Base-by-base conservation (phyloP, 37 sponge, comb jelly and placozoan genomes). In the Beroe ovata region DNA sequence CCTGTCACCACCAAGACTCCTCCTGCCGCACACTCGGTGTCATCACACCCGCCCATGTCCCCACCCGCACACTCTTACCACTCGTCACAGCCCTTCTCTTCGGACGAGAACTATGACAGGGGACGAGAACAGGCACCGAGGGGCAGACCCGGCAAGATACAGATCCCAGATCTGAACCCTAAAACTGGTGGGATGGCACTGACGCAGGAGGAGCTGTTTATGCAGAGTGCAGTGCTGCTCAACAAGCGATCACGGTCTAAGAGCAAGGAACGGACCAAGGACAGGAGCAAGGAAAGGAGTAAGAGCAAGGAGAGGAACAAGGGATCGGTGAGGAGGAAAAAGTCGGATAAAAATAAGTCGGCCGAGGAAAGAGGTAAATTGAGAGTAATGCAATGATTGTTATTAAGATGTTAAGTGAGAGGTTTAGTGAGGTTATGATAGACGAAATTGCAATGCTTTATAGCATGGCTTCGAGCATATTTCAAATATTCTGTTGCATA, bases 261-360 rank as follows among this genome's bases (percentile, higher is more conserved):
- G 84, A 77, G 84, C 21, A 77, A 42, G 47, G 84, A 77, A 42
- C 21, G 84, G 38, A 14, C 84, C 16, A 77, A 77, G 84, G 63
- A 62, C 22, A 4, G 63, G 21, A 42, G 54, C 21, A 77, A 40
- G 38, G 84, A 77, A 42, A 22, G 84, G 84, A 42, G 21, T 14
- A 77, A 77, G 54, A 77, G 33, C n/a, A 35, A 35, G 4, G 54
- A 77, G 22, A 42, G 84, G 35, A 0, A 4, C 26, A 20, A 26
- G 29, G 54, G 54, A 47, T 47, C 54, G 54, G 6, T 47, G 11
- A 47, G 54, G 54, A 47, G 54, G 54, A 47, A 47, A 11, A 47
- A 47, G 11, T 6, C 11, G 54, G 54, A 47, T 4, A 66, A 66
- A 33, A 1, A 66, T 66, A 66, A 11, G 1, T 62, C 63, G 4